Evolutionary conservation across 1,140 invertebrate species (phyloP).

Genomic region (Papilio dardanus): DNA sequence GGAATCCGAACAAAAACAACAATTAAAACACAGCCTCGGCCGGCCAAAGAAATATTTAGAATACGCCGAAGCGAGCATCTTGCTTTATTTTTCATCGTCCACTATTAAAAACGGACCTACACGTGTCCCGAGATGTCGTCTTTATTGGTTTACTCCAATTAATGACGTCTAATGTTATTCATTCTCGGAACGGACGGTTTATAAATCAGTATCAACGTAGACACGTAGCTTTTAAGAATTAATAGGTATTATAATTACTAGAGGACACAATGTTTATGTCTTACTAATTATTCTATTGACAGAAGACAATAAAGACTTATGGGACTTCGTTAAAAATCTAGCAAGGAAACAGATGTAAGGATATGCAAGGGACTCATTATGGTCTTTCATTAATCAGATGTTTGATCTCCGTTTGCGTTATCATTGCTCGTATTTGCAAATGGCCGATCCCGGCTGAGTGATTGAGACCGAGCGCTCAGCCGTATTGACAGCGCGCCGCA

Average conservation of each 20-base stretch:
- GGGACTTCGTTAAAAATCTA: too few species aligned
- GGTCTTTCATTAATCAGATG: constrained; percentile 33
- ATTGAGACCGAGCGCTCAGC: constrained; percentile 65
- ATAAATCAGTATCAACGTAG: constrained; percentile 50
- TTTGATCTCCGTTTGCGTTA: constrained; percentile 21
- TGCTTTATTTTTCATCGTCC: constrained; percentile 54
- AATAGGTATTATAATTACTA: too few species aligned
- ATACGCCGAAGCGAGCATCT: constrained; percentile 63
- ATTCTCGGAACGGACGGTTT: constrained; percentile 54
- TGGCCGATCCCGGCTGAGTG: constrained; percentile 65
- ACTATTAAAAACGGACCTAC: constrained; percentile 55
- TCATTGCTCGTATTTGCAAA: constrained; percentile 67
- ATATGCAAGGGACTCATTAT: constrained; percentile 1
- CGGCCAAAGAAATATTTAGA: constrained; percentile 77
- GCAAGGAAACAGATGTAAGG: neutral
- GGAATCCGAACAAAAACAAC: constrained; percentile 80
- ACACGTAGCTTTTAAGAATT: neutral
- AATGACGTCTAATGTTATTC: constrained; percentile 69
- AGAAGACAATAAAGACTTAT: too few species aligned
- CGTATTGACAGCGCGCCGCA: constrained; percentile 65
- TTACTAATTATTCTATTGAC: neutral
- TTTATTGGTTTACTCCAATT: constrained; percentile 79
- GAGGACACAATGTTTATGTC: neutral
- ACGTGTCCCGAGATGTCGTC: constrained; percentile 72
- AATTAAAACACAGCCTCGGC: constrained; percentile 72